These are phyloP conservation scores for Linnaemya tessellans DNA, from an alignment of 2,888 invertebrate species.

Conservation along the genomic window DNA sequence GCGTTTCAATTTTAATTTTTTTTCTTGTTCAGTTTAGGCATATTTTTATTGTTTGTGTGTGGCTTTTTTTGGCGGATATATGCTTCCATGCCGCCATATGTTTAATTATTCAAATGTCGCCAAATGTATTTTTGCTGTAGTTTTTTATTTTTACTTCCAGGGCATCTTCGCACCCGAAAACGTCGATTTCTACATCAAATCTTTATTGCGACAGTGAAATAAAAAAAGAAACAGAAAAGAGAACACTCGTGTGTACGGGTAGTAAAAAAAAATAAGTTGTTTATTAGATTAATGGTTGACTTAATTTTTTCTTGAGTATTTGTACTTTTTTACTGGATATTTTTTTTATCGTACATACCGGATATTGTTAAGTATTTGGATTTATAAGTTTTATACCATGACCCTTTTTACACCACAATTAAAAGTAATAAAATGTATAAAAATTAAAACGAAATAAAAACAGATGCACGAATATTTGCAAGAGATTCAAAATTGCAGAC, in stretches of 20 bases:
- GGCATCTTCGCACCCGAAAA: constrained; percentile 54
- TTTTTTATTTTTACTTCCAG: constrained; percentile 5
- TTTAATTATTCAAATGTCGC: constrained; percentile 63
- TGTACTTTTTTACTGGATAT: constrained; percentile 31
- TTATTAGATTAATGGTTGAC: constrained; percentile 68
- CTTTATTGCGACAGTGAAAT: constrained; percentile 20
- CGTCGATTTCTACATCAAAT: constrained; percentile 37
- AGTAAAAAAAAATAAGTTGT: constrained; percentile 19
- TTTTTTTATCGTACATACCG: constrained; percentile 51
- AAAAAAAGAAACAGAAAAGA: neutral
- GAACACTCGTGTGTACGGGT: neutral
- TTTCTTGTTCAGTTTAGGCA: neutral
- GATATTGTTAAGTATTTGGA: constrained; percentile 60
- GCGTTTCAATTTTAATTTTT: neutral
- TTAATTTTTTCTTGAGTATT: constrained; percentile 35
- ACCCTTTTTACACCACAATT: constrained; percentile 62
- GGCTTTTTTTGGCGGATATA: constrained; percentile 61
- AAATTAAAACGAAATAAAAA: constrained; percentile 15
- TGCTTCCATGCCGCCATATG: constrained; percentile 68
- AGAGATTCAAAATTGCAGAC: constrained; percentile 10
- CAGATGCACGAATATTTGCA: constrained; percentile 65
- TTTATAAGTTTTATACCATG: constrained; percentile 32
- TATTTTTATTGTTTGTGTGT: constrained; percentile 47
- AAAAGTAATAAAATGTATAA: constrained; percentile 54
- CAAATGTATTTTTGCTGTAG: constrained; percentile 51